Evolutionary conservation across 1,140 invertebrate genomes (phyloP).

Genomic region (Hydropsyche tenuis): DNA sequence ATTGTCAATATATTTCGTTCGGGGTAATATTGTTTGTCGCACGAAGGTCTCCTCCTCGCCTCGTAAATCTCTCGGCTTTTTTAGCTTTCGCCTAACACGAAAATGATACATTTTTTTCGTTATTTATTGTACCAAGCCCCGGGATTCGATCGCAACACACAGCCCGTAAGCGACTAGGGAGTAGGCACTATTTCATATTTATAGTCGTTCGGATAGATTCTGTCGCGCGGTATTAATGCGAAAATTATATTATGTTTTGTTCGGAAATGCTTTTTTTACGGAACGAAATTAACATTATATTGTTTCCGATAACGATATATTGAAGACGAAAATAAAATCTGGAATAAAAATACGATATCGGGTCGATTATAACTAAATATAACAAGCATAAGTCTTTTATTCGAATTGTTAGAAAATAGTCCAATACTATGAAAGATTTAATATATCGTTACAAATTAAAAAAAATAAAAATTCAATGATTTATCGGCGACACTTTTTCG

Average conservation of each 20-base stretch:
- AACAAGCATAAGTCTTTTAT: no score
- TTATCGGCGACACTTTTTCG: neutral
- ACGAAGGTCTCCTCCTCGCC: neutral
- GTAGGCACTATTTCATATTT: conserved; percentile 24
- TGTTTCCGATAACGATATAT: neutral
- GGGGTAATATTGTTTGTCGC: conserved; percentile 40
- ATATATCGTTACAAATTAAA: neutral
- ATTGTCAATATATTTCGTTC: conserved; percentile 25
- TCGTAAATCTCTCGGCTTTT: conserved; percentile 17
- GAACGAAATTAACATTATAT: neutral
- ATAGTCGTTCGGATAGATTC: neutral
- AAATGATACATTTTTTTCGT: conserved; percentile 26
- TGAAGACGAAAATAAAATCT: neutral
- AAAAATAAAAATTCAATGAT: neutral
- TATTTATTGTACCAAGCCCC: neutral
- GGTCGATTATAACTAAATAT: no score
- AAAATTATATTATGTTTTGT: conserved; percentile 20
- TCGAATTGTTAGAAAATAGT: no score
- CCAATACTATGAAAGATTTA: no score
- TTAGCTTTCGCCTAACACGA: conserved; percentile 16
- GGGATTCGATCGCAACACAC: no score
- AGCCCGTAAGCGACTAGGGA: neutral
- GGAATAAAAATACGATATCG: no score
- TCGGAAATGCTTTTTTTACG: neutral
- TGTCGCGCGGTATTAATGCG: conserved; percentile 8